Evolutionary conservation across 2,113 vertebrate species (phyloP).

Genomic region (Bostrychus sinensis): DNA sequence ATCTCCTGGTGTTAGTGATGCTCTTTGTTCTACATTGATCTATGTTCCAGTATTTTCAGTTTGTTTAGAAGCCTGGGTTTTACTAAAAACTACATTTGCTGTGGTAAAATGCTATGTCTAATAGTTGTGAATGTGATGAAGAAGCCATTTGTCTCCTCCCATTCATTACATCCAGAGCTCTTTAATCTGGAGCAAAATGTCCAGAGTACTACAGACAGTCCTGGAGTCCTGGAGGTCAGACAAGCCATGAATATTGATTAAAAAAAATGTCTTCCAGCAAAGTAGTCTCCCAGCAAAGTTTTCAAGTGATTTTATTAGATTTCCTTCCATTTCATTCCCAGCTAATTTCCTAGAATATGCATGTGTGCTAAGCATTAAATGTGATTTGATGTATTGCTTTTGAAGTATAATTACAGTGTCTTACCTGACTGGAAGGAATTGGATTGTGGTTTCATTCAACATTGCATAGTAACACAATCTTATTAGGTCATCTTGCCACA

Average conservation of each 20-base stretch:
- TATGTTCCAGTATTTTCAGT: slow-evolving; percentile 14
- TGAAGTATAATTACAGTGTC: slow-evolving; percentile 44
- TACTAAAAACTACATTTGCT: slow-evolving; percentile 32
- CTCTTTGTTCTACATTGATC: slow-evolving; percentile 22
- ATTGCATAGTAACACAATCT: not conserved
- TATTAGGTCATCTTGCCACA: not conserved
- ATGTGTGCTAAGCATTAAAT: slow-evolving; percentile 39
- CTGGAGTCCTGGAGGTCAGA: slow-evolving; percentile 49
- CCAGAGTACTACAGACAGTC: slow-evolving; percentile 31
- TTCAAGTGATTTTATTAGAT: slow-evolving; percentile 32
- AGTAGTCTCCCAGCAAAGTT: slow-evolving; percentile 16
- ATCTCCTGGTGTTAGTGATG: slow-evolving; percentile 27
- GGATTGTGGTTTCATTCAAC: slow-evolving; percentile 16
- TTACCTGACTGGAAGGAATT: slow-evolving; percentile 15
- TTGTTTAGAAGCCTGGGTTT: slow-evolving; percentile 20
- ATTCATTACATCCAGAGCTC: slow-evolving; percentile 40
- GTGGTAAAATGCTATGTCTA: slow-evolving; percentile 17
- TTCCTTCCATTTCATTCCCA: not conserved
- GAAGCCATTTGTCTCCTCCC: slow-evolving; percentile 17
- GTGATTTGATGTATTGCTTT: slow-evolving; percentile 35
- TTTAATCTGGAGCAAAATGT: slow-evolving; percentile 34
- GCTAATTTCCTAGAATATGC: not conserved
- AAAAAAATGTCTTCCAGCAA: slow-evolving; percentile 30
- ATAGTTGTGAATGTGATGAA: slow-evolving; percentile 30
- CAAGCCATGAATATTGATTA: slow-evolving; percentile 25